phyloP scores from a whole-genome alignment of 2,113 vertebrate species.

The Hippopotamus amphibius region DNA sequence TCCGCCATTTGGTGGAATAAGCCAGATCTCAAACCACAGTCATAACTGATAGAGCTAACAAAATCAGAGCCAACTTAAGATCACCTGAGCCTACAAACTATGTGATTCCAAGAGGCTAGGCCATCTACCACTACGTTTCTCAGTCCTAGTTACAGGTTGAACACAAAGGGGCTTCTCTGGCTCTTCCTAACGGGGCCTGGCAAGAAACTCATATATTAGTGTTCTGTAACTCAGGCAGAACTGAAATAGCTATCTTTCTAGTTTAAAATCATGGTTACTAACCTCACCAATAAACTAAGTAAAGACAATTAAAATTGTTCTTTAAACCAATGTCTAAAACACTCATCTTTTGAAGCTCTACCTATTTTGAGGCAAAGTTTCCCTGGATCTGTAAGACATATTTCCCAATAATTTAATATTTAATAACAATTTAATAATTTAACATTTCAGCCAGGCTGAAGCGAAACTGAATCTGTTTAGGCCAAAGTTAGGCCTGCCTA shows the following conservation, averaged over 20 bases:
- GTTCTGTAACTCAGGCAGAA: neutral
- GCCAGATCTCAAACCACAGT: neutral
- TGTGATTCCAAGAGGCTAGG: neutral
- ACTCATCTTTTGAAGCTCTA: neutral
- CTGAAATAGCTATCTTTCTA: neutral
- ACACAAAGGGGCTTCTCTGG: neutral
- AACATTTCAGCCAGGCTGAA: neutral
- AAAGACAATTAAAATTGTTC: neutral
- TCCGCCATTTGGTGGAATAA: neutral
- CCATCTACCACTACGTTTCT: neutral
- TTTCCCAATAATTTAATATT: neutral
- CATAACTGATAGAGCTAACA: neutral
- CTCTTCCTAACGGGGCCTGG: neutral
- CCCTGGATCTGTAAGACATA: neutral
- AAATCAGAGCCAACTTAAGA: neutral
- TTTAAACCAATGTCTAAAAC: neutral
- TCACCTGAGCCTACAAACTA: neutral
- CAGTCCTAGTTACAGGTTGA: too few species aligned
- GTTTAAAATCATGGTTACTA: neutral
- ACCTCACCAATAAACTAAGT: neutral
- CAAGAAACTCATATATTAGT: neutral
- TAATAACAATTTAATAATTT: too few species aligned
- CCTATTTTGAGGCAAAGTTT: neutral
- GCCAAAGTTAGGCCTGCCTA: neutral
- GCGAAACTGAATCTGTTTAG: neutral